These are phyloP conservation scores for Trididemnum miniatum DNA, from an alignment of 23 tunicate genomes.

Conservation along the genomic window DNA sequence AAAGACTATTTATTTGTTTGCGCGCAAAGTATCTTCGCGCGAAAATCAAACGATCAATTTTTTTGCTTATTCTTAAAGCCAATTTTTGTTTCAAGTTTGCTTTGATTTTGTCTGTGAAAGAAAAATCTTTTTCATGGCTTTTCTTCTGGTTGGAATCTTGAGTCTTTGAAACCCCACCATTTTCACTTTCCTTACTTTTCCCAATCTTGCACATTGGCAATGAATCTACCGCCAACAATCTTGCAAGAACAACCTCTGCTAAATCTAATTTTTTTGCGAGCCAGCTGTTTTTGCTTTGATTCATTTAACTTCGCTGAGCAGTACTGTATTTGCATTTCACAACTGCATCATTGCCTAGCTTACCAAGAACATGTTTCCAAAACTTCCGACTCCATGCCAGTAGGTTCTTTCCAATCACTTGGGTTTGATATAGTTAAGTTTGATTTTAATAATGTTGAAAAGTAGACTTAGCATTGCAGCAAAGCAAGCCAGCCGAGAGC, in stretches of 20 bases:
- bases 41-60: no score
- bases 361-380: slow-evolving; percentile 35
- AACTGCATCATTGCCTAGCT: slow-evolving; percentile 18
- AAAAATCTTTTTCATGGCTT: slow-evolving; percentile 26
- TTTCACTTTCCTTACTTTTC: slow-evolving; percentile 25
- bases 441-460: slow-evolving; percentile 7
- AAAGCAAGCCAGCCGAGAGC: slow-evolving; percentile 18
- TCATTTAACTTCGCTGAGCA: slow-evolving; percentile 32
- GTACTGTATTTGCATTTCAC: slow-evolving; percentile 27
- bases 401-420: slow-evolving; percentile 31
- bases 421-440: slow-evolving; percentile 9
- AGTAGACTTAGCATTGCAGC: slow-evolving; percentile 6
- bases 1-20: no score
- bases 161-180: slow-evolving; percentile 36
- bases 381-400: slow-evolving; percentile 25
- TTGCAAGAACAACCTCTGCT: slow-evolving; percentile 34
- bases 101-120: slow-evolving; percentile 31
- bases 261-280: slow-evolving; percentile 14
- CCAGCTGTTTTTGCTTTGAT: slow-evolving; percentile 12
- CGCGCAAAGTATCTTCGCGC: no score
- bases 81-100: slow-evolving; percentile 22
- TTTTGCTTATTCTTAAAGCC: slow-evolving; percentile 27
- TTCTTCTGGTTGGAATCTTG: slow-evolving; percentile 30
- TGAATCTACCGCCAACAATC: slow-evolving; percentile 30
- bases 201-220: slow-evolving; percentile 34